These are phyloP conservation scores for Heterodera schachtii DNA, from an alignment of 1,140 invertebrate genomes.

Conservation along the genomic window DNA sequence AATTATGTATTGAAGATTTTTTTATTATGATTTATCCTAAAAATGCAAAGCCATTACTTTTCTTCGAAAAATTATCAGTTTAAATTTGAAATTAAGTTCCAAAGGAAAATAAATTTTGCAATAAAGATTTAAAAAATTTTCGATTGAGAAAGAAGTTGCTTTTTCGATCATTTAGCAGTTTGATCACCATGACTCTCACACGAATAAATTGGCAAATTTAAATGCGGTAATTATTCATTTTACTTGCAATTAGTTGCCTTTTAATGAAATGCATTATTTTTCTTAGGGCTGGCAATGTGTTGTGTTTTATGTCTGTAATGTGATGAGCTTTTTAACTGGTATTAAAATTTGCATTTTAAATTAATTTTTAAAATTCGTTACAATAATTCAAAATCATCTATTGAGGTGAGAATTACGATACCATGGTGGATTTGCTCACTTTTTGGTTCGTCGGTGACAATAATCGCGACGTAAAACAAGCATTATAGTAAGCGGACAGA, in stretches of 20 bases:
- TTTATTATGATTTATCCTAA: too few relatives aligned
- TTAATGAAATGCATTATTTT: slow-evolving; percentile 7
- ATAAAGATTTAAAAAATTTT: neutral
- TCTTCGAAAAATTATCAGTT: too few relatives aligned
- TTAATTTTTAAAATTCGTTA: neutral
- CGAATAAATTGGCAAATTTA: slow-evolving; percentile 30
- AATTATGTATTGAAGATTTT: too few relatives aligned
- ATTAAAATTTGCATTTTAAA: neutral
- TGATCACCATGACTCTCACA: slow-evolving; percentile 23
- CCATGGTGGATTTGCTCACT: slow-evolving; percentile 45
- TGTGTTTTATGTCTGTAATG: slow-evolving; percentile 54
- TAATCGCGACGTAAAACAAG: slow-evolving; percentile 46
- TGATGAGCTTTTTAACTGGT: slow-evolving; percentile 49
- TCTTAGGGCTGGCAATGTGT: slow-evolving; percentile 51
- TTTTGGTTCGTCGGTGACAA: slow-evolving; percentile 48
- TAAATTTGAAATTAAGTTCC: too few relatives aligned
- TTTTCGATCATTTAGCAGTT: neutral
- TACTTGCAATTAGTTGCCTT: slow-evolving; percentile 8
- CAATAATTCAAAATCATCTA: too few relatives aligned
- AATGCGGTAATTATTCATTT: slow-evolving; percentile 24
- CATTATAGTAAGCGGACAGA: slow-evolving; percentile 27
- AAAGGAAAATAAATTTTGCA: neutral
- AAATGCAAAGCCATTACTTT: too few relatives aligned
- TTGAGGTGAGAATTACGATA: slow-evolving; percentile 49
- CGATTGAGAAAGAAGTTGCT: neutral